Base-by-base conservation (phyloP, 1,140 invertebrate genomes). In the Holcopasites calliopsidis region DNA sequence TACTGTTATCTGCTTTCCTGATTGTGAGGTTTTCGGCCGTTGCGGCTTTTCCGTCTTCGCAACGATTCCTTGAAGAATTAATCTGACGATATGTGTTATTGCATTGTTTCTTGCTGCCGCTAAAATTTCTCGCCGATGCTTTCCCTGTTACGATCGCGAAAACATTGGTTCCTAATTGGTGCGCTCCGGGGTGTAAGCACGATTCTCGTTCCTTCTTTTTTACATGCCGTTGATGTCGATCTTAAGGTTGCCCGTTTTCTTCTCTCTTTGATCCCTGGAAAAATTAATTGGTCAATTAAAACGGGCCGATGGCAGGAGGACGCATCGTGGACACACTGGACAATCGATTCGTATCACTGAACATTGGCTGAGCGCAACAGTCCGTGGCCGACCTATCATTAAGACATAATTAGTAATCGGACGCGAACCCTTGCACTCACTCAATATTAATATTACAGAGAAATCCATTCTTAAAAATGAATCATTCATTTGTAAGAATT, bases 191-290 rank as follows among this genome's bases (percentile, higher is more conserved):
- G 64, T 40, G 42, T n/a, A 23, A 75, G 62, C 72, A 74, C 72
- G 72, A 65, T 40, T 76, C 72, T 73, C 68, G 57, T 23, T 64
- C 49, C 40, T 66, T n/a, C 60, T 44, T 35, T 68, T 71, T 90
- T 90, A 92, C 85, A 91, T 90, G 35, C 90, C 89, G 79, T 89
- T 91, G 62, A 92, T 89, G 86, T 91, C 90, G 85, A 92, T 91
- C 84, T 94, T 94, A 94, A 94, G 93, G 92, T 93, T 94, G 93
- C 93, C 93, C 92, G 92, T 94, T 94, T 93, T 94, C 93, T 93
- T 94, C 93, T 93, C 93, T 92, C 93, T 94, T 93, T 92, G 93
- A 92, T 94, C 93, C 93, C 93, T 94, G 91, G 64, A 92, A 92
- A 75, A 87, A 57, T 28, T 44, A 88, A 82, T 76, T 28, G 31